Evolutionary conservation across 2,888 invertebrate genomes (phyloP), one percentile per base, ranked within the genome.

Genomic region (Agrochola circellaris): DNA sequence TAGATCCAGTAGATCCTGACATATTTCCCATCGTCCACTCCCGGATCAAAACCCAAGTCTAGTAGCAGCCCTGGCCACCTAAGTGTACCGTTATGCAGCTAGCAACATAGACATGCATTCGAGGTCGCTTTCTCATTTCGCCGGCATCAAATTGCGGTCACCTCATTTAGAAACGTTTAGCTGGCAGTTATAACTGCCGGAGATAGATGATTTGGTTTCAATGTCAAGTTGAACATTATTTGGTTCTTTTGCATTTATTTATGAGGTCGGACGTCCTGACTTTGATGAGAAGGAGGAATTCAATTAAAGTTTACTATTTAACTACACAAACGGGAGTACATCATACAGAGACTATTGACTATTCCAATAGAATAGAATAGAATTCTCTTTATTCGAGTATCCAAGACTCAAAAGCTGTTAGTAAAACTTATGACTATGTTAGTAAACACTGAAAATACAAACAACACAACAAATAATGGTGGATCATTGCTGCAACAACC

Each of bases 51-150:
- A 15, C 0, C 8, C 15, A 26, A 23, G 23, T 34, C 13, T 9
- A 81, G 84, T 80, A 75, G 13, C 89, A 89, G 34, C 89, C 88
- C 89, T 89, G 68, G 82, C 71, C 62, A 51, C 68, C 26, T 64
- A 76, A 82, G 77, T 87, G 69, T 87, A 90, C 90, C 90, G 90
- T 90, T 90, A 90, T 88, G 87, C 87, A 88, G 86, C 85, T 86
- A 87, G 85, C 84, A 79, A 84, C 87, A 88, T 87, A 89, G 90
- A 87, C 82, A 77, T 88, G 88, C 89, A 88, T 91, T 89, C 84
- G 91, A 87, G 92, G 93, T 89, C 92, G 90, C 92, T 92, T 92
- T 92, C 90, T 92, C 90, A 87, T 90, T 89, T 87, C 84, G 81
- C 88, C 84, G 81, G 86, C 82, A 89, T 86, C 86, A 88, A 91